phyloP scores from a whole-genome alignment of 2,797 vertebrate genomes.

The Propithecus perrieri region DNA sequence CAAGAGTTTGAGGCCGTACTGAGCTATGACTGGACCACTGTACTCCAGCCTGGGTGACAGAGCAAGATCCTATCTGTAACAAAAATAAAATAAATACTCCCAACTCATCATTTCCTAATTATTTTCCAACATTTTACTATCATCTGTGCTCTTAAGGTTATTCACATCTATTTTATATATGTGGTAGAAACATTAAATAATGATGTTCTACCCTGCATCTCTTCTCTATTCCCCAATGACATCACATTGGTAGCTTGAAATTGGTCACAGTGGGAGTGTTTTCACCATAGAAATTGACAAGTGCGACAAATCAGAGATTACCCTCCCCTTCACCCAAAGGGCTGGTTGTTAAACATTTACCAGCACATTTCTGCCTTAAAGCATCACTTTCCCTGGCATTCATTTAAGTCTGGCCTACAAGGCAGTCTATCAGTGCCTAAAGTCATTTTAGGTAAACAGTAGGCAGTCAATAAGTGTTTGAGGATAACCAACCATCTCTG shows the following conservation, averaged over 20 bases:
- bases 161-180: neutral
- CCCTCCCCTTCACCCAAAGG: neutral
- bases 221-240: neutral
- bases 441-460: neutral
- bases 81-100: neutral
- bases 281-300: neutral
- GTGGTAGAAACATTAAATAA: neutral
- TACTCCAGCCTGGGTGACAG: no score
- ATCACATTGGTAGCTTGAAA: neutral
- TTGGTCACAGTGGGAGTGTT: neutral
- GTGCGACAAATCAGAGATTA: neutral
- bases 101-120: constrained; percentile 3
- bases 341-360: neutral
- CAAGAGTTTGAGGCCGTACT: no score
- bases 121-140: constrained; percentile 32
- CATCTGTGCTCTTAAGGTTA: neutral
- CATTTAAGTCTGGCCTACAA: constrained; percentile 13
- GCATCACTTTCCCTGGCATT: neutral
- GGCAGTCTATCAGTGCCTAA: neutral
- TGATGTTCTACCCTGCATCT: neutral
- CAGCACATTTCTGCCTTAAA: neutral
- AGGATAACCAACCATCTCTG: neutral
- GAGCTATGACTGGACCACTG: no score
- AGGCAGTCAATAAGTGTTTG: neutral
- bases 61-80: no score